These are phyloP conservation scores for Hetaerina americana DNA, from an alignment of 1,140 invertebrate species.

Conservation along the genomic window DNA sequence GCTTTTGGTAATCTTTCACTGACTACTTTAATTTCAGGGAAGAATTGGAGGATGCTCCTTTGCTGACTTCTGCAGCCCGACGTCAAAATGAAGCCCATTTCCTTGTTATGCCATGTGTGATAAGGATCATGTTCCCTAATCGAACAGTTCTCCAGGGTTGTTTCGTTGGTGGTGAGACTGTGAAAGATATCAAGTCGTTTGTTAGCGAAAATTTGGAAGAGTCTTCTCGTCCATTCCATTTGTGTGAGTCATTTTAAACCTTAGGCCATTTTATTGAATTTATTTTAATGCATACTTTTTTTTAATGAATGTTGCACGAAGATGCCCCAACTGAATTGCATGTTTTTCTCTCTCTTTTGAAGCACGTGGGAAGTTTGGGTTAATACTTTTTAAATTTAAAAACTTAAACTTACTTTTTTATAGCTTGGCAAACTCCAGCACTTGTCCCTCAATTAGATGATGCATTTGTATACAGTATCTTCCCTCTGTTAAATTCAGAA, in stretches of 20 bases:
- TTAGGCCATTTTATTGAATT: no score
- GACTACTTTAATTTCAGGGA: constrained; percentile 23
- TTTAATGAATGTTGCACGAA: no score
- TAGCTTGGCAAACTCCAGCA: no score
- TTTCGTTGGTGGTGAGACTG: constrained; percentile 55
- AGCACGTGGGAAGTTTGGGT: no score
- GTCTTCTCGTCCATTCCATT: constrained; percentile 45
- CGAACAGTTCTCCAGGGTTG: constrained; percentile 63
- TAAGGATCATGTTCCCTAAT: constrained; percentile 70
- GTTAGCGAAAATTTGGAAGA: constrained; percentile 49
- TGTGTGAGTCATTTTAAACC: constrained; percentile 62
- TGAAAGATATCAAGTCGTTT: constrained; percentile 52
- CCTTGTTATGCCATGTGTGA: constrained; percentile 40
- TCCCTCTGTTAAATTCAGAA: no score
- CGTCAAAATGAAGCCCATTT: constrained; percentile 44
- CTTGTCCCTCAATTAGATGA: no score
- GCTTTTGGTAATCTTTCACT: not conserved
- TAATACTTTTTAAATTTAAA: no score
- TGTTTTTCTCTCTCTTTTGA: no score
- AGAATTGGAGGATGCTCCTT: constrained; percentile 46
- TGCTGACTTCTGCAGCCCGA: constrained; percentile 48
- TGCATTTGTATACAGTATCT: no score
- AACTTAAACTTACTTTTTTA: no score
- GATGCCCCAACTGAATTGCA: no score
- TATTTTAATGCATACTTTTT: no score